phyloP scores from a whole-genome alignment of 2,888 invertebrate species.

The Globia sparganii region DNA sequence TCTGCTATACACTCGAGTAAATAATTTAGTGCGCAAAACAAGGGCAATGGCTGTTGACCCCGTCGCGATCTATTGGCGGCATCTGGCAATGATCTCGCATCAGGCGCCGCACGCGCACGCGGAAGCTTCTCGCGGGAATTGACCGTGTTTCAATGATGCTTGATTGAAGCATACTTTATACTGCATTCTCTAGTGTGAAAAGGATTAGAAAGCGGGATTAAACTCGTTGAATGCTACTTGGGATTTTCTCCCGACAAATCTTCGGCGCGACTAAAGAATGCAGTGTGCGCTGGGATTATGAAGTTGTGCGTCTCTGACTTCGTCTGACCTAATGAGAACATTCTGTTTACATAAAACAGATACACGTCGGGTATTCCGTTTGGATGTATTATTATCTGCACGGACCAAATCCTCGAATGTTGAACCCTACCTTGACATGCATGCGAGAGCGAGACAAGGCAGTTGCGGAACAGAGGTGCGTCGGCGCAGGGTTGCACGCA shows the following conservation, averaged over 20 bases:
- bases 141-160: slow-evolving; percentile 87
- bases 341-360: slow-evolving; percentile 84
- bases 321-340: slow-evolving; percentile 83
- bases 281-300: slow-evolving; percentile 52
- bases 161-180: slow-evolving; percentile 78
- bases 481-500: slow-evolving; percentile 86
- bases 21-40: slow-evolving; percentile 88
- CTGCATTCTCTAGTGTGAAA: slow-evolving; percentile 74
- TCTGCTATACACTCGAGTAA: slow-evolving; percentile 75
- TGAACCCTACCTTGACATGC: slow-evolving; percentile 90
- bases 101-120: slow-evolving; percentile 83
- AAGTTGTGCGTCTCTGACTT: slow-evolving; percentile 69
- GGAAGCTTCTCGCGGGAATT: slow-evolving; percentile 85
- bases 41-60: slow-evolving; percentile 90
- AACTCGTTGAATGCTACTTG: slow-evolving; percentile 68
- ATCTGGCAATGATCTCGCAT: slow-evolving; percentile 89
- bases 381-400: slow-evolving; percentile 83
- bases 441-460: slow-evolving; percentile 85
- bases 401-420: slow-evolving; percentile 88
- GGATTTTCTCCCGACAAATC: slow-evolving; percentile 70
- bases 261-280: slow-evolving; percentile 54
- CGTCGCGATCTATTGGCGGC: slow-evolving; percentile 87
- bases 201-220: slow-evolving; percentile 82
- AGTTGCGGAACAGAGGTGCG: slow-evolving; percentile 84
- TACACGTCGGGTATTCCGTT: slow-evolving; percentile 79